Conservation (phyloP, 2,797 vertebrate genomes). For the Coranthus polyacanthus region DNA sequence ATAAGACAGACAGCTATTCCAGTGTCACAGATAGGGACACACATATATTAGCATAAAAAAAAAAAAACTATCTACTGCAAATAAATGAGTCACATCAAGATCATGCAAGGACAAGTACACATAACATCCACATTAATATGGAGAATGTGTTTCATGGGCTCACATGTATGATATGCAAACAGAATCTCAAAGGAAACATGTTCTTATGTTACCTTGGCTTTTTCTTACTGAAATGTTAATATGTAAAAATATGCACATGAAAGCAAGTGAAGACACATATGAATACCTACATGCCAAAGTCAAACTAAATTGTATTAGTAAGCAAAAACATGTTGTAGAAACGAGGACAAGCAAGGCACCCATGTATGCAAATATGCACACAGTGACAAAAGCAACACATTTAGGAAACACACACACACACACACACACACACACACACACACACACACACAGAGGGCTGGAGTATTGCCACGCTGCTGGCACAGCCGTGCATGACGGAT, state of each 20-base stretch:
- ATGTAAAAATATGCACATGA: constrained; percentile 20
- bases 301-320: constrained; percentile 18
- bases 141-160: constrained; percentile 8
- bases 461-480: constrained; percentile 60
- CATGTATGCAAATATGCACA: constrained; percentile 40
- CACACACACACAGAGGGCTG: constrained; percentile 22
- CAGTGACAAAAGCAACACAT: constrained; percentile 32
- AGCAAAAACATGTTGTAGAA: constrained; percentile 19
- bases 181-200: constrained; percentile 14
- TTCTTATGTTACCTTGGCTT: constrained; percentile 17
- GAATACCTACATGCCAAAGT: not conserved
- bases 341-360: constrained; percentile 20
- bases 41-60: not conserved
- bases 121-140: constrained; percentile 28
- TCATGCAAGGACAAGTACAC: constrained; percentile 30
- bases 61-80: too few species aligned
- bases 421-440: constrained; percentile 3
- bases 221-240: constrained; percentile 12
- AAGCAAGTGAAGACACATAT: constrained; percentile 2
- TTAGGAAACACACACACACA: constrained; percentile 6
- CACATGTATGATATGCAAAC: constrained; percentile 11
- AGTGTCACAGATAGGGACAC: not conserved
- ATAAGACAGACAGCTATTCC: not conserved
- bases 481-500: constrained; percentile 69
- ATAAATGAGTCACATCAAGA: constrained; percentile 8